Base-by-base conservation (phyloP, 2,113 vertebrate species). In the Raja brachyura region DNA sequence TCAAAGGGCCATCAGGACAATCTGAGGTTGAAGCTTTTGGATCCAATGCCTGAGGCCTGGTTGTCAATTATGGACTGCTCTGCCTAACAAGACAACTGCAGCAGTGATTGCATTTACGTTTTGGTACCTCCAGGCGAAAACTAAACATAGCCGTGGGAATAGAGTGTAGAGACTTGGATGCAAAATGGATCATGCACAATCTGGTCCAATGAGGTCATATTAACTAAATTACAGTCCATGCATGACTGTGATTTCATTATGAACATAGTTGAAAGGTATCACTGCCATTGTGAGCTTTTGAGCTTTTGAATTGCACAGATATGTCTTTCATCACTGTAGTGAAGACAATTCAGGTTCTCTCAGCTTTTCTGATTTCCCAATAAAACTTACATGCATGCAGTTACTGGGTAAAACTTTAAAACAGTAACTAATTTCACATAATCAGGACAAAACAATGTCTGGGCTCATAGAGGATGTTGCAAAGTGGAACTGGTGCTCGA, bases 341-440 rank as follows among this genome's bases (percentile, higher is more conserved):
- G 73, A 78, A 31, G 76, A 78, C 18, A 16, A 33, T 33, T 81
- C 39, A 48, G 39, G 66, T 14, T 68, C 70, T 73, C 22, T 4
- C 70, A 73, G 61, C n/a, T 33, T 68, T 31, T 3, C 59, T 33
- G 48, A 83, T 33, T 20, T 33, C 16, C 61, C 66, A 31, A n/a
- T 18, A 68, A 5, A 33, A 0, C 14, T 5, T 68, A 59, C 14
- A 33, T 66, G 22, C n/a, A 66, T 68, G 31, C 8, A 63, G 10
- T 68, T 18, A 68, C 31, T 66, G 25, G 85, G n/a, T 14, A 81
- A 86, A 66, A 33, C 5, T 14, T 14, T 14, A 88, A n/a, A 56
- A 88, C 56, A 85, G 56, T 85, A 48, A 88, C 61, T 66, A 66
- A 88, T 63, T 88, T 66, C 59, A 88, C 59, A 88, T 31, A 88